phyloP scores from a whole-genome alignment of 2,888 invertebrate genomes.

The Drosophila rubida region DNA sequence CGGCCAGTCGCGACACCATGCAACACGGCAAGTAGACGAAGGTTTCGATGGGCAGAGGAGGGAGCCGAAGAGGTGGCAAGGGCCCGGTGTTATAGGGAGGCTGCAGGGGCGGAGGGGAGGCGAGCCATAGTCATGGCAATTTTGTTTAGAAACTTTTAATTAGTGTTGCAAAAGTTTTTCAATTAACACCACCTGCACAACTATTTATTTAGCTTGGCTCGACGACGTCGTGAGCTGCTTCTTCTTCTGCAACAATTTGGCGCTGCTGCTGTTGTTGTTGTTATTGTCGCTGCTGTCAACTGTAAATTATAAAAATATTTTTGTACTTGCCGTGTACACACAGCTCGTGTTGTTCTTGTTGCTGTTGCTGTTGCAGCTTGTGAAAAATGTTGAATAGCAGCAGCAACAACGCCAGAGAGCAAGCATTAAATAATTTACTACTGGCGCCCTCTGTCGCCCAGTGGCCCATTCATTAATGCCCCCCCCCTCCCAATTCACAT shows the following conservation, averaged over 20 bases:
- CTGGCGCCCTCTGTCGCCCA: conserved; percentile 35
- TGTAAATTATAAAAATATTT: conserved; percentile 80
- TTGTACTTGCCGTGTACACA: conserved; percentile 35
- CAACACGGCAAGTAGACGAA: neutral
- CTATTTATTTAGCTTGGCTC: conserved; percentile 80
- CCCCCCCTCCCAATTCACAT: conserved; percentile 7
- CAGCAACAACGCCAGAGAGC: neutral
- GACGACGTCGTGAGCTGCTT: conserved; percentile 40
- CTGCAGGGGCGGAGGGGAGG: neutral
- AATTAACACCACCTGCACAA: conserved; percentile 84
- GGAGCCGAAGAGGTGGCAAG: neutral
- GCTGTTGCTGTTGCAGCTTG: conserved; percentile 26
- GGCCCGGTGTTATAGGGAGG: neutral
- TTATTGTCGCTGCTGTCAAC: conserved; percentile 69
- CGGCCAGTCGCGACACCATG: conserved; percentile 10
- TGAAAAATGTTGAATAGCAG: conserved; percentile 35
- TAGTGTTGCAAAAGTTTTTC: conserved; percentile 83
- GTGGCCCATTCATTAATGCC: conserved; percentile 37
- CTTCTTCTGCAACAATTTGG: conserved; percentile 59
- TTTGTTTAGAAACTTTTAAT: conserved; percentile 83
- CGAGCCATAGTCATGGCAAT: conserved; percentile 71
- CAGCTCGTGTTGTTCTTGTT: too few species aligned
- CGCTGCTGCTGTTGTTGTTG: conserved; percentile 23
- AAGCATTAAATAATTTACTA: conserved; percentile 57
- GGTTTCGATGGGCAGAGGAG: neutral